Evolutionary conservation across 2,113 vertebrate genomes (phyloP).

Genomic region (Typhlomys cinereus): DNA sequence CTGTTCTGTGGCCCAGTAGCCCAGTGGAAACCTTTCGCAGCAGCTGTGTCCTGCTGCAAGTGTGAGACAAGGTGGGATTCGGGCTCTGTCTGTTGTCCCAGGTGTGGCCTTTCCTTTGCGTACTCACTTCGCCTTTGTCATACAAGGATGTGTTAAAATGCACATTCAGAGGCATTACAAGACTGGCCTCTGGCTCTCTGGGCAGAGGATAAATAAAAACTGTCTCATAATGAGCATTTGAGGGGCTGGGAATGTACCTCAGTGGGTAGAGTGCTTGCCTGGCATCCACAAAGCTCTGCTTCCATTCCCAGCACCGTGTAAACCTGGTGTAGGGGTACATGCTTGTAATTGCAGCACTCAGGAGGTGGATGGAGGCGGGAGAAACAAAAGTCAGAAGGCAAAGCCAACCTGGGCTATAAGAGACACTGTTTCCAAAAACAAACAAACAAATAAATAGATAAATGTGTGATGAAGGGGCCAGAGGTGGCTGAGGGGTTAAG

Average conservation of each 20-base stretch:
- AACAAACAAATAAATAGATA: not conserved
- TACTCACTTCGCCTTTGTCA: not conserved
- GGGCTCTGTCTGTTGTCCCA: not conserved
- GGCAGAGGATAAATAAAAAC: too few species aligned
- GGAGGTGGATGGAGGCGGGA: not conserved
- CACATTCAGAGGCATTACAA: too few species aligned
- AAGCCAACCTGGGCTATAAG: not conserved
- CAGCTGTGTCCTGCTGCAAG: not conserved
- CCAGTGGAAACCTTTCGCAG: too few species aligned
- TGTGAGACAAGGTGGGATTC: not conserved
- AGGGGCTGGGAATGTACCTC: too few species aligned
- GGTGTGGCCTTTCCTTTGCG: too few species aligned
- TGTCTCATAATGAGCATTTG: too few species aligned
- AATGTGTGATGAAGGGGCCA: not conserved
- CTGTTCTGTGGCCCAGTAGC: not conserved
- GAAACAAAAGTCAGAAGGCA: not conserved
- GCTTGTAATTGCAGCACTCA: not conserved
- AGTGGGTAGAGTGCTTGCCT: not conserved
- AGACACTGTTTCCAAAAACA: not conserved
- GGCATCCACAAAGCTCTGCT: not conserved
- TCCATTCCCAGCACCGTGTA: not conserved
- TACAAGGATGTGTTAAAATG: not conserved
- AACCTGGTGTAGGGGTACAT: not conserved
- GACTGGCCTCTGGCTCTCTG: too few species aligned
- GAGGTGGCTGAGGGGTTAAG: not conserved